Conservation (phyloP, 2,113 vertebrate genomes). For the Lepus europaeus region DNA sequence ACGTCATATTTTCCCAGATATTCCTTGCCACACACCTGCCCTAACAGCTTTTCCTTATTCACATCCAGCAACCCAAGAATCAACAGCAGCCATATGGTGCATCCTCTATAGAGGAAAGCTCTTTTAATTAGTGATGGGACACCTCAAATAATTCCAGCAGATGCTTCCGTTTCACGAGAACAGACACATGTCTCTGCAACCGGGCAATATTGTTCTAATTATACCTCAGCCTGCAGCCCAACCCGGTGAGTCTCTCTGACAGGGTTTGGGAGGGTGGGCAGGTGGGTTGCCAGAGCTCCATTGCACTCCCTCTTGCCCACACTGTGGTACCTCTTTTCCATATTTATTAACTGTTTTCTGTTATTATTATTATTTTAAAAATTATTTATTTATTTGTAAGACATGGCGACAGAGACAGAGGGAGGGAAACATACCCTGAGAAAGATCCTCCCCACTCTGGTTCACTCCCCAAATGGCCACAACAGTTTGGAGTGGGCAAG, state of each 20-base stretch:
- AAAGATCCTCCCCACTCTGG: too few relatives aligned
- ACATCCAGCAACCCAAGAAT: conserved; percentile 72
- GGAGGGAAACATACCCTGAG: too few relatives aligned
- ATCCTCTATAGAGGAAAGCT: conserved; percentile 80
- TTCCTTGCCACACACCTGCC: conserved; percentile 68
- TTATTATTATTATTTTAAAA: conserved; percentile 61
- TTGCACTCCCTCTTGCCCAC: not conserved
- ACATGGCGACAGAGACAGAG: too few relatives aligned
- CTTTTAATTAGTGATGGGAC: conserved; percentile 83
- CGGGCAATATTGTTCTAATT: conserved; percentile 88
- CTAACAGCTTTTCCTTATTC: conserved; percentile 66
- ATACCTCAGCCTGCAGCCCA: conserved; percentile 82
- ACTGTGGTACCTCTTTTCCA: conserved; percentile 18
- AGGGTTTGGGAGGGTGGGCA: conserved; percentile 40
- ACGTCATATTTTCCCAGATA: conserved; percentile 54
- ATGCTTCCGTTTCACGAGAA: conserved; percentile 85
- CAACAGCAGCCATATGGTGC: conserved; percentile 75
- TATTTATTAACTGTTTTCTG: conserved; percentile 51
- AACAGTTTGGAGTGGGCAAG: too few relatives aligned
- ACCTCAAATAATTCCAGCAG: conserved; percentile 87
- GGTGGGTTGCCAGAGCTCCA: conserved; percentile 67
- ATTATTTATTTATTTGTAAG: too few relatives aligned
- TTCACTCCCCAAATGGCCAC: too few relatives aligned
- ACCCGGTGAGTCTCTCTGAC: conserved; percentile 77
- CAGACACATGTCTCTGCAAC: conserved; percentile 84